These are phyloP conservation scores for Thecocarcelia acutangulata DNA, from an alignment of 2,888 invertebrate genomes.

Conservation along the genomic window DNA sequence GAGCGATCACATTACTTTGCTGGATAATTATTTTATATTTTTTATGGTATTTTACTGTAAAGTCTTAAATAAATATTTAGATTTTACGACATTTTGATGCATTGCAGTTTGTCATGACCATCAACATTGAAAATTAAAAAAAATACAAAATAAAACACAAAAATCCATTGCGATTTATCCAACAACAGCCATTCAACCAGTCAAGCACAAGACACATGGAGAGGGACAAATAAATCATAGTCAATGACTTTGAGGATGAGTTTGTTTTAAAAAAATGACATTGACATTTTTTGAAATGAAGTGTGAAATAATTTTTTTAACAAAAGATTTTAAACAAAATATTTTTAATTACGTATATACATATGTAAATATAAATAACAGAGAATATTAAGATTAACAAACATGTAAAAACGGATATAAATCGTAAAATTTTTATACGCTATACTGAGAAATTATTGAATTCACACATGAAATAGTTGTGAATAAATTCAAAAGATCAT, in stretches of 20 bases:
- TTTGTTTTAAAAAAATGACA: slow-evolving; percentile 39
- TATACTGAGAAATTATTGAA: too few relatives aligned
- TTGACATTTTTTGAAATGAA: slow-evolving; percentile 63
- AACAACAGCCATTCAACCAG: slow-evolving; percentile 32
- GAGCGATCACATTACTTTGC: background rate
- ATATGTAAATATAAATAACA: too few relatives aligned
- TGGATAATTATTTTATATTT: slow-evolving; percentile 28
- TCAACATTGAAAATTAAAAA: background rate
- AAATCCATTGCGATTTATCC: slow-evolving; percentile 10
- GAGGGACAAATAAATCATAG: slow-evolving; percentile 28
- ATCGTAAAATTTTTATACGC: too few relatives aligned
- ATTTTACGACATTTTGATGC: slow-evolving; percentile 65
- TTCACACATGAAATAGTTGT: too few relatives aligned
- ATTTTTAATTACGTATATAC: background rate
- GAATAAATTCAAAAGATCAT: too few relatives aligned
- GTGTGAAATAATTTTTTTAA: slow-evolving; percentile 58
- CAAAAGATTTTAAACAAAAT: slow-evolving; percentile 2
- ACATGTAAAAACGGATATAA: too few relatives aligned
- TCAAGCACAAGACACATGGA: slow-evolving; percentile 13
- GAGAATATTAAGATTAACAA: too few relatives aligned
- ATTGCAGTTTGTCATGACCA: slow-evolving; percentile 63
- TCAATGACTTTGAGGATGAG: slow-evolving; percentile 56
- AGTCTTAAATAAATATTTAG: slow-evolving; percentile 57
- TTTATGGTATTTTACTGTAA: slow-evolving; percentile 16
- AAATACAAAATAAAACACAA: background rate